Base-by-base conservation (phyloP, 2,113 vertebrate genomes). In the Oenanthe melanoleuca region DNA sequence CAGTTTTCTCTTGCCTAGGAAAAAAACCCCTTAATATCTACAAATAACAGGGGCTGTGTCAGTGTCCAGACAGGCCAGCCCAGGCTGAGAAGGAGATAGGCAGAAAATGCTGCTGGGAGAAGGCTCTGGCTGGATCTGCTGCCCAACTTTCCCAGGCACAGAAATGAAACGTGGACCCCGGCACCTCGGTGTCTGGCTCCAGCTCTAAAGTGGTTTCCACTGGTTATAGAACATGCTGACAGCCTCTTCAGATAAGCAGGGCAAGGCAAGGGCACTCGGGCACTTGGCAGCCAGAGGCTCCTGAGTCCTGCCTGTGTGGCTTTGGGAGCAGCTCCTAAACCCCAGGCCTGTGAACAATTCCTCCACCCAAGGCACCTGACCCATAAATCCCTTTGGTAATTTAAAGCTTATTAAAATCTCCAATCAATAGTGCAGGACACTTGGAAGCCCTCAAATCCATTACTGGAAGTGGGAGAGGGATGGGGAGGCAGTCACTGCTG, bases 141-240 rank as follows among this genome's bases (percentile, higher is more conserved):
- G 66, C 88, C 50, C 0, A 96, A 84, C 89, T 96, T 97, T 97
- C 96, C 96, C 95, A 96, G 59, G 93, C 86, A 71, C 59, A 95
- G 95, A 67, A 95, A 84, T 86, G 96, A 90, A 92, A 94, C 57
- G 94, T 75, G 95, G 94, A 96, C 90, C 95, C 96, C 86, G 95
- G 96, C 96, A 97, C 95, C 96, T 96, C 80, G 19, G 95, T 91
- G 96, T 97, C 96, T 97, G 96, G 96, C 96, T 97, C 95, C 95
- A 81, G 96, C 93, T 78, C 95, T 96, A 65, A 95, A 96, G 96
- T 97, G 96, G 88, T 97, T 97, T 96, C 93, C 95, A 97, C 96
- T 88, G 59, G 90, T 94, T 96, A 96, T 75, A 90, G 96, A 94
- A 94, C 95, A 96, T 92, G 96, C 93, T 97, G 96, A 97, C 96